Evolutionary conservation across 2,797 vertebrate genomes (phyloP).

Genomic region (Coilia nasus): DNA sequence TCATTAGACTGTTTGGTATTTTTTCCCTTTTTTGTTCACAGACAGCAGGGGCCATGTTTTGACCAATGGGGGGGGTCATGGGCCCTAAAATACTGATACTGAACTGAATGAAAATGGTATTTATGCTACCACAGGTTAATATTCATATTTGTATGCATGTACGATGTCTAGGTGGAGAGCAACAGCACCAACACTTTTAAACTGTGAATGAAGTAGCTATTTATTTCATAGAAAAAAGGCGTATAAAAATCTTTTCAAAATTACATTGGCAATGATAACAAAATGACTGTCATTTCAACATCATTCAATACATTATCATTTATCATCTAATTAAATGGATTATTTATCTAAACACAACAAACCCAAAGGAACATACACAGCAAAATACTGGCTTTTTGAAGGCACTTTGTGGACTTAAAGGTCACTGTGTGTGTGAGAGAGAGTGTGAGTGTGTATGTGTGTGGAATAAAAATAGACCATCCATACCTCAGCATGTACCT

Average conservation of each 20-base stretch:
- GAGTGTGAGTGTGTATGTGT: slow-evolving; percentile 19
- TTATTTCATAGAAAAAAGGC: slow-evolving; percentile 55
- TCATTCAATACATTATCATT: slow-evolving; percentile 39
- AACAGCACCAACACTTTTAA: background rate
- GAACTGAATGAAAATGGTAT: too few species aligned
- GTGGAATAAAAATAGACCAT: background rate
- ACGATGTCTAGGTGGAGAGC: background rate
- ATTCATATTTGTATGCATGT: background rate
- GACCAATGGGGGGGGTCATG: too few species aligned
- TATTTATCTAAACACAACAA: slow-evolving; percentile 1
- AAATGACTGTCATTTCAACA: slow-evolving; percentile 32
- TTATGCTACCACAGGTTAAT: background rate
- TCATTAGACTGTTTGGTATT: too few species aligned
- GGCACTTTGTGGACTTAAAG: slow-evolving; percentile 30
- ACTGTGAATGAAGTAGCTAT: slow-evolving; percentile 45
- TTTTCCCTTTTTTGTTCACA: too few species aligned
- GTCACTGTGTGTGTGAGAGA: slow-evolving; percentile 1
- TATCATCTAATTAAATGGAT: slow-evolving; percentile 3
- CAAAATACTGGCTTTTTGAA: slow-evolving; percentile 51
- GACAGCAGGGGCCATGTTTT: too few species aligned
- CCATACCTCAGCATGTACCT: background rate
- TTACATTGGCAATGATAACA: slow-evolving; percentile 38
- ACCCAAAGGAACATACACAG: slow-evolving; percentile 7
- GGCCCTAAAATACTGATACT: too few species aligned
- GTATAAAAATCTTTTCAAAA: slow-evolving; percentile 51